Conservation (phyloP, 2,797 vertebrate genomes). For the Eleutherodactylus coqui region DNA sequence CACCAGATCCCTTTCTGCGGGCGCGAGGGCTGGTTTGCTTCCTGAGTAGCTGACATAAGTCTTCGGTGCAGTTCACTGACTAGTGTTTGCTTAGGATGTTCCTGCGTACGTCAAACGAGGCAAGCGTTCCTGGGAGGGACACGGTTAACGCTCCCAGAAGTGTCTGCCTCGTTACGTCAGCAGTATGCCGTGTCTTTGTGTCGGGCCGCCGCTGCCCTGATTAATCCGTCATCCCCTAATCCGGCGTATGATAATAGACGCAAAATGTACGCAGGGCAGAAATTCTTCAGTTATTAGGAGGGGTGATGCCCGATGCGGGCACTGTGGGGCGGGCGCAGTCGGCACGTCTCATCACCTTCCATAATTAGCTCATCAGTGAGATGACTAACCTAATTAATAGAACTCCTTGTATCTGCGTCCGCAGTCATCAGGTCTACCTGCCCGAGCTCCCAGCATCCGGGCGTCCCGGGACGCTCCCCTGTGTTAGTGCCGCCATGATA, state of each 20-base stretch:
- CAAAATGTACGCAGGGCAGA: background rate
- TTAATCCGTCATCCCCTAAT: background rate
- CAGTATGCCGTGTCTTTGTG: background rate
- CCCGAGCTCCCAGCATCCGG: too few species aligned
- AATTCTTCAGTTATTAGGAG: background rate
- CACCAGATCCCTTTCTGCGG: background rate
- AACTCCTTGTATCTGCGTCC: background rate
- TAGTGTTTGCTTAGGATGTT: constrained; percentile 17
- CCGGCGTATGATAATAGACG: background rate
- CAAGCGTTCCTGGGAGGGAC: constrained; percentile 29
- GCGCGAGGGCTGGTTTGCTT: background rate
- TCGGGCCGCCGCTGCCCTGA: background rate
- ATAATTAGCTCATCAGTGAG: background rate
- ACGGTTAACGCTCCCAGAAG: constrained; percentile 11
- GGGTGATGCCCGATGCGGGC: background rate
- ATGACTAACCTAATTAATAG: background rate
- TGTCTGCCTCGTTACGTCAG: constrained; percentile 8
- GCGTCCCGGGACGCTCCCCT: too few species aligned
- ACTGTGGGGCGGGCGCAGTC: background rate
- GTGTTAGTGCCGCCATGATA: too few species aligned
- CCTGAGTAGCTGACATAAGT: background rate
- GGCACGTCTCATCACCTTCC: background rate
- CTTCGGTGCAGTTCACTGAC: background rate
- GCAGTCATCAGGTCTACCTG: too few species aligned
- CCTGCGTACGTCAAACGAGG: constrained; percentile 12